Evolutionary conservation across 2,888 invertebrate species (phyloP), one percentile per base, ranked within the genome.

Genomic region (Notocelia uddmanniana): DNA sequence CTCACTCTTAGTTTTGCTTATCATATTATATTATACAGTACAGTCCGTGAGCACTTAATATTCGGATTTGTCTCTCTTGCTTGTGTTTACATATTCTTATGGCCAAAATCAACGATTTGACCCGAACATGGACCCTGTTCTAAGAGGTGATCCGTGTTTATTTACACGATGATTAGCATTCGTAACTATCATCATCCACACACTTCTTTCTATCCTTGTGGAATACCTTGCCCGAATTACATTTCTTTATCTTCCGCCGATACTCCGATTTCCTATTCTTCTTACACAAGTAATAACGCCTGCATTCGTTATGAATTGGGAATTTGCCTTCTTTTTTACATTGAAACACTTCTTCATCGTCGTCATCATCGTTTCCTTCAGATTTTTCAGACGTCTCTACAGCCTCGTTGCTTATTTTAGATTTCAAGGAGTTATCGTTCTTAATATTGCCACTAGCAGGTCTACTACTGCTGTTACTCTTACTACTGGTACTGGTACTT

Each of bases 261-360:
- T 83, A 85, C 64, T 81, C 81, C 19, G 81, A 78, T 73, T 83
- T 87, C 15, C 80, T 81, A 41, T 77, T 83, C 77, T 85, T 85
- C 60, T 81, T 83, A 78, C 94, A 95, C 52, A 85, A 78, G 71
- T 92, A 94, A 81, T 94, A 95, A 78, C 88, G 88, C 71, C 82
- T 87, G 74, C 94, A 93, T 77, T 90, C 85, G 37, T 83, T 80
- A 58, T 87, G 82, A 73, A 91, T 83, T 3, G 89, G 83, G 76
- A 90, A 93, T 69, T 83, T 85, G 1, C 94, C 94, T 75, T 82
- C 83, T 73, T 87, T 76, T 19, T 78, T 74, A 77, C 94, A 94
- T 74, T 78, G 73, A 76, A 90, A 89, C 37, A 77, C 68, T 58
- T 76, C 69, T 23, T 74, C 69, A n/a, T 69, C 66, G 0, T 74